Evolutionary conservation across 2,797 vertebrate genomes (phyloP).

Genomic region (Perdix hodgsoniae): DNA sequence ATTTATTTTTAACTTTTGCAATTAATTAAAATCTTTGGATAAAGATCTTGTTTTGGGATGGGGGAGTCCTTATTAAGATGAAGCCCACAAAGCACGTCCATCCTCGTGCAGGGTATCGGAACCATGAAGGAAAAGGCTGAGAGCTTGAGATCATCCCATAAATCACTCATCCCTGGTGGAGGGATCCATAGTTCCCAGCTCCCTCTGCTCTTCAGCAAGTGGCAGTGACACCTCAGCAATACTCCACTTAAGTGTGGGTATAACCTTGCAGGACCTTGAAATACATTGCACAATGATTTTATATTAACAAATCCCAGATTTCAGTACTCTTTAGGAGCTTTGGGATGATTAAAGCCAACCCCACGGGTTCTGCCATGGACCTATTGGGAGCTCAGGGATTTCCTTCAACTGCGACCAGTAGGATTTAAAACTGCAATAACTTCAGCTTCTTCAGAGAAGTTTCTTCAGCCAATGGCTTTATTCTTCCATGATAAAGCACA

Average conservation of each 20-base stretch:
- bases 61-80: slow-evolving; percentile 62
- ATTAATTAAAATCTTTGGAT: slow-evolving; percentile 83
- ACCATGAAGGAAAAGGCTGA: neutral
- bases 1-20: slow-evolving; percentile 82
- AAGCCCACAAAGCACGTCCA: slow-evolving; percentile 49
- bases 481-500: neutral
- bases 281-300: rapidly evolving
- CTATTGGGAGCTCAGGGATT: rapidly evolving
- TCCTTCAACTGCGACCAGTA: neutral
- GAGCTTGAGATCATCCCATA: slow-evolving; percentile 3
- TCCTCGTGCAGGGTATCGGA: neutral
- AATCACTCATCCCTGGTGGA: neutral
- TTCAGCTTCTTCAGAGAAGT: neutral
- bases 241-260: rapidly evolving
- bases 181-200: neutral
- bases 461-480: neutral
- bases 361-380: rapidly evolving
- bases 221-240: neutral
- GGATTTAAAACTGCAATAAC: neutral
- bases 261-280: rapidly evolving
- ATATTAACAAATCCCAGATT: neutral
- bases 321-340: neutral
- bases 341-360: neutral
- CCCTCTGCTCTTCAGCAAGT: neutral
- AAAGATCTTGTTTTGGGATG: slow-evolving; percentile 79